A percentile compares a stretch with the other conserved stretches of the same genome.
Conservation (phyloP, 1,140 invertebrate genomes). For the Hermetia illucens region DNA sequence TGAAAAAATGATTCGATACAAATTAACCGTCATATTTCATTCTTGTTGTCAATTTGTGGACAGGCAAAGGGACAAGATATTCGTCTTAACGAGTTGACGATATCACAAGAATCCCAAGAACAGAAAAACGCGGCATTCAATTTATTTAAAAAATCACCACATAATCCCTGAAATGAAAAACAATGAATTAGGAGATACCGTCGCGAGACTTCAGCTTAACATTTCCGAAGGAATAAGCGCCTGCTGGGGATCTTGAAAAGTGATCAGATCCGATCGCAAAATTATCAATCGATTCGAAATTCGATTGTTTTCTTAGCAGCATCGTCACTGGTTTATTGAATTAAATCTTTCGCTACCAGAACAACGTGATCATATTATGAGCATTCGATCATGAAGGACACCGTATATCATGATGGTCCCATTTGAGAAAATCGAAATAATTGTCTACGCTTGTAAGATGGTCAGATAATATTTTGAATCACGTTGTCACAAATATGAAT, state of each 20-base stretch:
- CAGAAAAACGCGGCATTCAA: not conserved
- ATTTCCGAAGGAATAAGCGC: not conserved
- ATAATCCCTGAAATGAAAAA: too few species aligned
- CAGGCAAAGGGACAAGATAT: not conserved
- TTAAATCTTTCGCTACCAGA: too few species aligned
- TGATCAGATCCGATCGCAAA: not conserved
- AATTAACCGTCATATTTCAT: slow-evolving; percentile 1
- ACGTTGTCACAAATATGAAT: not conserved
- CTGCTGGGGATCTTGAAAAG: not conserved
- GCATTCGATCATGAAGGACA: not conserved
- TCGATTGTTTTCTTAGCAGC: too few species aligned
- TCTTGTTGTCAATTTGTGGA: not conserved
- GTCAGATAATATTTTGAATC: not conserved
- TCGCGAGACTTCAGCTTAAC: too few species aligned
- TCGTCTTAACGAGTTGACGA: not conserved
- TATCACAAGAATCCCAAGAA: not conserved
- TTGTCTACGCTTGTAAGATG: not conserved
- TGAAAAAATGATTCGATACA: slow-evolving; percentile 1
- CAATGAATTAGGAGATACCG: too few species aligned
- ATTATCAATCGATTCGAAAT: too few species aligned
- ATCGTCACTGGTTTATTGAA: too few species aligned
- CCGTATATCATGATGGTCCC: not conserved
- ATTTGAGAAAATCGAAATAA: not conserved
- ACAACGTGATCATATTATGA: not conserved
- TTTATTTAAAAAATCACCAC: too few species aligned